Conservation (phyloP, 2,888 invertebrate genomes). For the Sinopyrophorus schimmeli region DNA sequence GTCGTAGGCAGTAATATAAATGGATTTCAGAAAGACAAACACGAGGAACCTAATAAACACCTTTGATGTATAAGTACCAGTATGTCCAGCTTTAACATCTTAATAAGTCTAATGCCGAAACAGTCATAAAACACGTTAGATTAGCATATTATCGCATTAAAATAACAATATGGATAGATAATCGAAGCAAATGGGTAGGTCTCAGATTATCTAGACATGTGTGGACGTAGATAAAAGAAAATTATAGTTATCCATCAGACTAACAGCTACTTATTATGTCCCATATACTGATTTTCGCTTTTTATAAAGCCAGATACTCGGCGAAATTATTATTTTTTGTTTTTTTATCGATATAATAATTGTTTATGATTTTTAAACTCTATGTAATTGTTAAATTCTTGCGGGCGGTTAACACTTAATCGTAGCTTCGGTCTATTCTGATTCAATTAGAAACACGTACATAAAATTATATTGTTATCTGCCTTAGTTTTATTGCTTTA, state of each 20-base stretch:
- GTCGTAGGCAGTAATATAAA: slow-evolving; percentile 3
- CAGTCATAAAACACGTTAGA: slow-evolving; percentile 33
- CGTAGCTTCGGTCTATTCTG: no score
- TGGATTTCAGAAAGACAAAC: background rate
- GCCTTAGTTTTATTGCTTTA: no score
- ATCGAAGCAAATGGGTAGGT: slow-evolving; percentile 48
- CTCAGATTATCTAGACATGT: slow-evolving; percentile 48
- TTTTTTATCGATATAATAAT: slow-evolving; percentile 2
- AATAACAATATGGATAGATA: slow-evolving; percentile 48
- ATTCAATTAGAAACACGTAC: no score
- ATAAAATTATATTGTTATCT: no score
- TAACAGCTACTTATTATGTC: slow-evolving; percentile 53
- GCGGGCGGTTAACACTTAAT: no score
- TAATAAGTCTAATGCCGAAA: slow-evolving; percentile 21
- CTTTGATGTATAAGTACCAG: slow-evolving; percentile 19
- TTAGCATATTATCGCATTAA: slow-evolving; percentile 46
- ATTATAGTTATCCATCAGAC: slow-evolving; percentile 53
- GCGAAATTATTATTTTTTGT: slow-evolving; percentile 18
- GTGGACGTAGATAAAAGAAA: slow-evolving; percentile 50
- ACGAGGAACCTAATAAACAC: slow-evolving; percentile 15
- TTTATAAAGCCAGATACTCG: slow-evolving; percentile 24
- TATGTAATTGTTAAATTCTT: no score
- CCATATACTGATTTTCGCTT: slow-evolving; percentile 42
- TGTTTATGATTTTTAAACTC: no score
- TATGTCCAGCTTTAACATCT: slow-evolving; percentile 27